phyloP scores from a whole-genome alignment of 2,797 vertebrate species.

The Scolopax bukidnonensis region DNA sequence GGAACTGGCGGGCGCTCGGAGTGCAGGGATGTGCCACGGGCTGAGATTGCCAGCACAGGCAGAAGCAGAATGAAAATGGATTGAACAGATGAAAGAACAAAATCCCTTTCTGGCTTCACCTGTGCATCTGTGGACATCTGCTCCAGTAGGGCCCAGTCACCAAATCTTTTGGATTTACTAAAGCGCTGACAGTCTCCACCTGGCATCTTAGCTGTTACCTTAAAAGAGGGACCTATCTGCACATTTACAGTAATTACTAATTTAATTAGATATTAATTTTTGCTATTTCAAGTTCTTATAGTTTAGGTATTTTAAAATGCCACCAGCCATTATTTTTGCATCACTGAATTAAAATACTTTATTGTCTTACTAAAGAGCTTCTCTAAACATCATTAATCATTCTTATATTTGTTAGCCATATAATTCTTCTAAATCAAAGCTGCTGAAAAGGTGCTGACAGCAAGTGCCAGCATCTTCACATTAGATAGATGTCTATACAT shows the following conservation, averaged over 20 bases:
- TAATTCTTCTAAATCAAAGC: neutral
- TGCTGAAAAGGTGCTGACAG: neutral
- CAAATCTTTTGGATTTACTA: conserved; percentile 3
- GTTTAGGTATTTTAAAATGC: neutral
- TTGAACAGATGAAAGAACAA: conserved; percentile 14
- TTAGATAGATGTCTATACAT: neutral
- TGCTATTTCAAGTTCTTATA: neutral
- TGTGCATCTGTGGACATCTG: neutral
- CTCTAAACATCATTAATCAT: neutral
- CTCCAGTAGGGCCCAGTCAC: conserved; percentile 1
- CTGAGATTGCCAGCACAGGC: neutral
- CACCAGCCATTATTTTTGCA: neutral
- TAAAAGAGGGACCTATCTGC: neutral
- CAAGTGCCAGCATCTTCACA: neutral
- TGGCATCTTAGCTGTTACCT: neutral
- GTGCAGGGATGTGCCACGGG: neutral
- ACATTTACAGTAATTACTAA: neutral
- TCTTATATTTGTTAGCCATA: neutral
- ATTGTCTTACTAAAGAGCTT: neutral
- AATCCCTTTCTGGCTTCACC: conserved; percentile 23
- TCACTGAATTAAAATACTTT: neutral
- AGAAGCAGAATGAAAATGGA: neutral
- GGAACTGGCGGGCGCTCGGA: neutral
- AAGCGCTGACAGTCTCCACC: neutral
- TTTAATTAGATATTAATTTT: neutral